Evolutionary conservation across 2,113 vertebrate genomes (phyloP).

Genomic region (Psilopsiagon aurifrons): DNA sequence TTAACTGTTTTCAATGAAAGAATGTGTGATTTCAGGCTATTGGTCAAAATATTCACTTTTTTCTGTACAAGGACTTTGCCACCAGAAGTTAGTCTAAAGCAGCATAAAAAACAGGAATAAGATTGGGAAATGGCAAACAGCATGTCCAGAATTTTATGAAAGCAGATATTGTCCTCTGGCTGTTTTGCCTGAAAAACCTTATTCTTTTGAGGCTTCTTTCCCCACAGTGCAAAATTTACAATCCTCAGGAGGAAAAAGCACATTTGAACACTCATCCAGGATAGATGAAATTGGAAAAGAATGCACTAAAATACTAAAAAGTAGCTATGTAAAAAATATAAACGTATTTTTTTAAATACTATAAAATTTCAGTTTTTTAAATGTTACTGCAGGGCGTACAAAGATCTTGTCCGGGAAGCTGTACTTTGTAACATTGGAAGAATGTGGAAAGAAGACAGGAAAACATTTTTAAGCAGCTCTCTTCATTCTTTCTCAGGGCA

Average conservation of each 20-base stretch:
- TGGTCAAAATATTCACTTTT: slow-evolving; percentile 68
- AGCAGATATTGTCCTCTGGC: slow-evolving; percentile 29
- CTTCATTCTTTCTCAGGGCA: background rate
- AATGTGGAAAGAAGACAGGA: background rate
- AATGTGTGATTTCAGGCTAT: slow-evolving; percentile 78
- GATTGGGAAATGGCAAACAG: slow-evolving; percentile 36
- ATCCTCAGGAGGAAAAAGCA: background rate
- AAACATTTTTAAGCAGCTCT: background rate
- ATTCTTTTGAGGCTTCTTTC: background rate
- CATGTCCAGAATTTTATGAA: slow-evolving; percentile 24
- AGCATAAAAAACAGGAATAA: slow-evolving; percentile 4
- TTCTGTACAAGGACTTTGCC: slow-evolving; percentile 62
- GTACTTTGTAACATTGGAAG: background rate
- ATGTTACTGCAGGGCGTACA: background rate
- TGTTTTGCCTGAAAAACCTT: slow-evolving; percentile 13
- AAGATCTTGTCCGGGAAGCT: background rate
- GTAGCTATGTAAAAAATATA: background rate
- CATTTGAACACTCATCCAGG: background rate
- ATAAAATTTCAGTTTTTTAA: background rate
- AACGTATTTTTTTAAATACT: background rate
- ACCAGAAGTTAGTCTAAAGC: slow-evolving; percentile 54
- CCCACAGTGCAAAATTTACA: background rate
- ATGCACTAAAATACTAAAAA: background rate
- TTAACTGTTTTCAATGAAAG: slow-evolving; percentile 84
- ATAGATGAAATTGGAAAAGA: background rate